Conservation (phyloP, 2,113 vertebrate species). For the Corvus moneduloides region DNA sequence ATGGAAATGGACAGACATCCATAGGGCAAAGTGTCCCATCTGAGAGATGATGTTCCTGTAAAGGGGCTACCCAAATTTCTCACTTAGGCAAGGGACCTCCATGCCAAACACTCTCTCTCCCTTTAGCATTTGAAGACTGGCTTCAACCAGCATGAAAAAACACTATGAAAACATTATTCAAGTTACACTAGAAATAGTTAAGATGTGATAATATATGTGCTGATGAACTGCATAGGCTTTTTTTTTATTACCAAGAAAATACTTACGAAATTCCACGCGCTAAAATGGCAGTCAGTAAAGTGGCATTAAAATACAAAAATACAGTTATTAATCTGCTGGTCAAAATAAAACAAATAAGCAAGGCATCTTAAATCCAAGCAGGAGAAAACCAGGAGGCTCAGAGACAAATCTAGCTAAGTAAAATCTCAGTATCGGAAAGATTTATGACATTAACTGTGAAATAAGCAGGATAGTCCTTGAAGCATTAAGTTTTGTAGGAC, state of each 20-base stretch:
- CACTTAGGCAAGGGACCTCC: neutral
- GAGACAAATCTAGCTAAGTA: neutral
- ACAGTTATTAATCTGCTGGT: neutral
- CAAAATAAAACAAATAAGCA: neutral
- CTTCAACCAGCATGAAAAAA: neutral
- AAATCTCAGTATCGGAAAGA: neutral
- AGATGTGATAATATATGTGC: accelerated
- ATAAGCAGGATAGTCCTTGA: neutral
- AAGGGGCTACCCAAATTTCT: neutral
- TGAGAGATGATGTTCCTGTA: neutral
- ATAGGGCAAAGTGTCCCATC: neutral
- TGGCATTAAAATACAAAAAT: neutral
- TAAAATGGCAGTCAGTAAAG: neutral
- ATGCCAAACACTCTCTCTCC: neutral
- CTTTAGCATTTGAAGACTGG: neutral
- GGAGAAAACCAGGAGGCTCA: neutral
- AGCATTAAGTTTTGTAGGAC: neutral
- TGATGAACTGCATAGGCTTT: neutral
- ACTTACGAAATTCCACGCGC: neutral
- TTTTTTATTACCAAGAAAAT: neutral
- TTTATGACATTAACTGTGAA: neutral
- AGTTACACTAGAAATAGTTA: neutral
- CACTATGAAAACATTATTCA: neutral
- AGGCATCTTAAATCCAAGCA: neutral
- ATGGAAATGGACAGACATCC: neutral